These are phyloP conservation scores for Lordiphosa mommai DNA, from an alignment of 1,140 invertebrate species.

Conservation along the genomic window DNA sequence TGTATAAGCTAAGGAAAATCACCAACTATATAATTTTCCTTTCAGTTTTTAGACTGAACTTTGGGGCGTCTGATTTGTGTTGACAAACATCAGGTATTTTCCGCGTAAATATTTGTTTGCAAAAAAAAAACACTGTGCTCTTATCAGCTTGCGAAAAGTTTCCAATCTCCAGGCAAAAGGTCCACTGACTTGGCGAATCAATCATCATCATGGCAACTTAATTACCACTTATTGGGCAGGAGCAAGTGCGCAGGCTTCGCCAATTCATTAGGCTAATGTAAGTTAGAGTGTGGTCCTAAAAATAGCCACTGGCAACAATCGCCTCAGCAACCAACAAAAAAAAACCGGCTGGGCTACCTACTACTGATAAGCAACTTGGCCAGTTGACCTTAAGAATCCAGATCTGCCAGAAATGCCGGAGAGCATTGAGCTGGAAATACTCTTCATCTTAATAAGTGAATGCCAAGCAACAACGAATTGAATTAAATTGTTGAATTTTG, in stretches of 20 bases:
- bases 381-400: conserved; percentile 55
- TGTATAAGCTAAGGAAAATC: no score
- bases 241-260: conserved; percentile 34
- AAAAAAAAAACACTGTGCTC: conserved; percentile 1
- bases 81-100: conserved; percentile 2
- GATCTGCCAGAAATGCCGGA: conserved; percentile 21
- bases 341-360: conserved; percentile 16
- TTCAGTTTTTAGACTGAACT: conserved; percentile 36
- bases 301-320: conserved; percentile 13
- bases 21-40: conserved; percentile 1
- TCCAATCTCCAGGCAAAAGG: conserved; percentile 22
- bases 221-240: conserved; percentile 15
- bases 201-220: conserved; percentile 26
- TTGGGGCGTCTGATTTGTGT: conserved; percentile 25
- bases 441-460: neutral
- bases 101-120: conserved; percentile 37
- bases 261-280: conserved; percentile 43
- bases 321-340: conserved; percentile 18
- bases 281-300: conserved; percentile 15
- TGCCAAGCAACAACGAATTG: conserved; percentile 31
- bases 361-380: conserved; percentile 10
- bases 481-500: conserved; percentile 38
- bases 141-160: conserved; percentile 27
- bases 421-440: neutral
- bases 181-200: conserved; percentile 18